These are phyloP conservation scores for Scaptomyza pallida DNA, from an alignment of 1,140 invertebrate species.

Conservation along the genomic window DNA sequence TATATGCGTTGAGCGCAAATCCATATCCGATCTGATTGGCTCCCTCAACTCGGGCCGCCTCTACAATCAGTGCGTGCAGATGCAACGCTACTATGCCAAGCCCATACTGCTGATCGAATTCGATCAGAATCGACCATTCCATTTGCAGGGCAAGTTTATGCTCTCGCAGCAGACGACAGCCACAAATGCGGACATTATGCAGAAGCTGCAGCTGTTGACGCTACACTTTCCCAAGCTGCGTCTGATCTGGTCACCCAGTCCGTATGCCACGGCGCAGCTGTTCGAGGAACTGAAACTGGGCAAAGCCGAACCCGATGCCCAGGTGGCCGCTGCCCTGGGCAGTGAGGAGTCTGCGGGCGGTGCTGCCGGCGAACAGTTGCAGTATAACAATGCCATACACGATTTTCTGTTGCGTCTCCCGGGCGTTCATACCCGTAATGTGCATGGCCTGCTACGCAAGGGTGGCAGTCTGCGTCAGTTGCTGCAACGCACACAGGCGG, in stretches of 20 bases:
- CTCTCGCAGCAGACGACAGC: conserved; percentile 87
- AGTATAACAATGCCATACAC: conserved; percentile 91
- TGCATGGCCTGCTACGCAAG: conserved; percentile 90
- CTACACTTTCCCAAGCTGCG: conserved; percentile 96
- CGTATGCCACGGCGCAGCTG: conserved; percentile 96
- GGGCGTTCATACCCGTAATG: conserved; percentile 95
- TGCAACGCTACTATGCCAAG: conserved; percentile 94
- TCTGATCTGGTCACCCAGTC: conserved; percentile 97
- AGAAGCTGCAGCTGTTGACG: conserved; percentile 95
- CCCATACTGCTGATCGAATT: conserved; percentile 98
- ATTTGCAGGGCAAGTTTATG: conserved; percentile 92
- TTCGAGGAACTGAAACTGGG: conserved; percentile 95
- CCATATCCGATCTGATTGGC: conserved; percentile 98
- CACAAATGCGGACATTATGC: conserved; percentile 90
- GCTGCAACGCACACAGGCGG: conserved; percentile 86
- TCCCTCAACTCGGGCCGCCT: conserved; percentile 97
- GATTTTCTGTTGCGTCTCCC: conserved; percentile 96
- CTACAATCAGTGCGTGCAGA: conserved; percentile 96
- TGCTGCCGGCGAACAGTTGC: conserved; percentile 84
- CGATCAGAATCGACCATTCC: conserved; percentile 96
- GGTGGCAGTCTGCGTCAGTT: conserved; percentile 90
- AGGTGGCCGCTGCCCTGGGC: conserved; percentile 88
- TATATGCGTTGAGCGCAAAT: conserved; percentile 98
- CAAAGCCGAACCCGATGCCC: conserved; percentile 90
- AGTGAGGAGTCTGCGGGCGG: conserved; percentile 85